Base-by-base conservation (phyloP, 2,888 invertebrate genomes). In the Eustalomyia histrio region DNA sequence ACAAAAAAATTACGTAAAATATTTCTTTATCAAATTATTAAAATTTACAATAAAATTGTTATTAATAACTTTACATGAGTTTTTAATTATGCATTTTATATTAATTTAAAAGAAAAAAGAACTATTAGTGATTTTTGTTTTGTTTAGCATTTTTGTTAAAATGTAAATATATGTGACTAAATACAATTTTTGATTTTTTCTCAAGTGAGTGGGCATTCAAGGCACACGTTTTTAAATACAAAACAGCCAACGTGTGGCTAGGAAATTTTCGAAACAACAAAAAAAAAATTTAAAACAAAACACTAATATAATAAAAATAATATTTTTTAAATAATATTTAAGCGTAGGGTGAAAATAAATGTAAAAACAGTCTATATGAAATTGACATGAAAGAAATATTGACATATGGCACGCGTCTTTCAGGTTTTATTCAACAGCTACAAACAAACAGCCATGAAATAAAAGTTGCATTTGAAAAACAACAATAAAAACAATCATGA, bases 321-420 rank as follows among this genome's bases (percentile, higher is more conserved):
- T 33, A 39, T 58, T 18, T 43, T 69, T 35, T 35, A 76, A 72
- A 76, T 69, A 76, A 80, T 74, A 64, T 76, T 79, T 75, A 68
- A 83, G 84, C 83, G 84, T 84, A 84, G 84, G 84, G 84, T 80
- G 68, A 76, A 76, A 50, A 76, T 50, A 73, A 35, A 69, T 18
- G 10, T 18, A 58, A 53, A 67, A n/a, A 63, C 1, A 39, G 10
- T 39, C 50, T 52, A 47, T 60, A 74, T 74, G 69, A 73, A 65
- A 76, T 73, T 73, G 79, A 74, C 71, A 73, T 61, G 50, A 76
- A 72, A 78, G 71, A 76, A 65, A 76, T 79, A 80, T 75, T 83
- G 83, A 84, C 84, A 83, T 74, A 80, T 83, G 85, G 85, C 85
- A 85, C 84, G 85, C 85, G 85, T 80, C 84, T 82, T 72, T 67